phyloP scores from a whole-genome alignment of 2,888 invertebrate species.

The Synergus japonicus region DNA sequence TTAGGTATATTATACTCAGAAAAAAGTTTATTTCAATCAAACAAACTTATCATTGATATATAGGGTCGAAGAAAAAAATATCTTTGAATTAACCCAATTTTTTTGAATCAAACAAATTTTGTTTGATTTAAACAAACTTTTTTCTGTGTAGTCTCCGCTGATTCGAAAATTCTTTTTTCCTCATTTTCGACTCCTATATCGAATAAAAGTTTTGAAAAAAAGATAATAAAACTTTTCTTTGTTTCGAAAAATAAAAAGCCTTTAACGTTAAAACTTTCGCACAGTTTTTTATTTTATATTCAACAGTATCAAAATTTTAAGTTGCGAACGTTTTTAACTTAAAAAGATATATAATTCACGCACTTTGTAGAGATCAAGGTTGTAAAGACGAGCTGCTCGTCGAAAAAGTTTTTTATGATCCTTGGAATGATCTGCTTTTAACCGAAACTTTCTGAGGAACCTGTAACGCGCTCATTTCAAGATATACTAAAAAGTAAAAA shows the following conservation, averaged over 20 bases:
- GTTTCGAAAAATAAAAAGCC: neutral
- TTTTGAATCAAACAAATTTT: no score
- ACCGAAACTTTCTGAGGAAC: neutral
- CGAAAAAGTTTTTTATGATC: neutral
- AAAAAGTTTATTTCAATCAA: no score
- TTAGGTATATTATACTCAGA: no score
- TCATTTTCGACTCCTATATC: no score
- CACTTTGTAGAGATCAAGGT: neutral
- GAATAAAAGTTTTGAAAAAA: no score
- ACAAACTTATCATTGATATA: no score
- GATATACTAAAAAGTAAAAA: neutral
- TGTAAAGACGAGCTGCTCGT: neutral
- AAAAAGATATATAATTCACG: neutral
- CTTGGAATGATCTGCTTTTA: neutral
- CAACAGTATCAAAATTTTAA: no score
- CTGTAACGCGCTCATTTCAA: neutral
- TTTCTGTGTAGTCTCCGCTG: no score
- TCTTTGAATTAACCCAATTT: no score
- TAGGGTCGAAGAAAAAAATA: no score
- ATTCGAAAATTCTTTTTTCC: no score
- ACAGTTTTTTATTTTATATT: neutral
- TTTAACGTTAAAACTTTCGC: neutral
- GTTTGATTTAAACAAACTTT: no score
- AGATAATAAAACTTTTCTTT: neutral
- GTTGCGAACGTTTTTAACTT: neutral